phyloP scores from a whole-genome alignment of 2,888 invertebrate genomes.

The Exocentrus adspersus region DNA sequence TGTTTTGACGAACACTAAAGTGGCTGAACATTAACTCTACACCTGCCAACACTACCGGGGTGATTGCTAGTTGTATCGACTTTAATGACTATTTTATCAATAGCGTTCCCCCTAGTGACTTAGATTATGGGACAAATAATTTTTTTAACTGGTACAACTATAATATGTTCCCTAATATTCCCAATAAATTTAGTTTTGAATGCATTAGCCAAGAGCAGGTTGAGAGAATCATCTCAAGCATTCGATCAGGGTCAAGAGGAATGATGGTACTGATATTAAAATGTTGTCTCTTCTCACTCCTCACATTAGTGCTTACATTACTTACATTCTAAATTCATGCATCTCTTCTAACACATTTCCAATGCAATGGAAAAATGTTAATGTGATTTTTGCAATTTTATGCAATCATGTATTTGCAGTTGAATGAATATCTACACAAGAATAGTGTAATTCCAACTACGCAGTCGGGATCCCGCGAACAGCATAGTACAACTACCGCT shows the following conservation, averaged over 20 bases:
- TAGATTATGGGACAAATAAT: not conserved
- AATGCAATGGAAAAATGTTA: conserved; percentile 18
- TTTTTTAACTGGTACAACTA: not conserved
- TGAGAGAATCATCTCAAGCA: not conserved
- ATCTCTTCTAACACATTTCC: conserved; percentile 3
- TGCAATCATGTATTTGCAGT: conserved; percentile 7
- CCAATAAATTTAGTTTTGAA: too few species aligned
- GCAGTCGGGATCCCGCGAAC: not conserved
- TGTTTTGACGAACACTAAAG: not conserved
- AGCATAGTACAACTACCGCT: conserved; percentile 15
- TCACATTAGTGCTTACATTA: conserved; percentile 4
- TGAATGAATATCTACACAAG: conserved; percentile 1
- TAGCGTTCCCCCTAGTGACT: not conserved
- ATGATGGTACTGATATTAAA: conserved; percentile 9
- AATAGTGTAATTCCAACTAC: conserved; percentile 9
- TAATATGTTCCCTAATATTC: too few species aligned
- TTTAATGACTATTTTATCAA: not conserved
- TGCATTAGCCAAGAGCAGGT: not conserved
- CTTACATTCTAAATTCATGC: conserved; percentile 17
- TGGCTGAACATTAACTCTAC: not conserved
- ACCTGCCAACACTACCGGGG: not conserved
- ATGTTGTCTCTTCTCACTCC: conserved; percentile 3
- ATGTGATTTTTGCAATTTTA: conserved; percentile 12
- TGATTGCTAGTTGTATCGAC: not conserved
- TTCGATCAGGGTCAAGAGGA: conserved; percentile 11